Base-by-base conservation (phyloP, 2,888 invertebrate species). In the Subacronicta megacephala region DNA sequence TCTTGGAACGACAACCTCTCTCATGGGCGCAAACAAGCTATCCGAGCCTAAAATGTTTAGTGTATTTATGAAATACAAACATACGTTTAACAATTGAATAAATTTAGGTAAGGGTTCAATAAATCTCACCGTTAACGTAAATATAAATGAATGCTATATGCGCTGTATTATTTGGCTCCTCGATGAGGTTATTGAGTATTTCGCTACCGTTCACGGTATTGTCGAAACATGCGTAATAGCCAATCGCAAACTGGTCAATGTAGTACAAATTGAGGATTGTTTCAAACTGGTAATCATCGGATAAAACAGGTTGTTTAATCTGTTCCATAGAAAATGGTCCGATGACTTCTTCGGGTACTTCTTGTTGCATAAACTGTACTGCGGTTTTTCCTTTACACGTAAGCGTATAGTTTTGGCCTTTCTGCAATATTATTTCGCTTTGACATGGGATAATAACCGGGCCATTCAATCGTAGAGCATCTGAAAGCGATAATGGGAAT, bases 151-250 rank as follows among this genome's bases (percentile, higher is more conserved):
- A 93, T n/a, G 92, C 71, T 37, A 88, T 78, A 60, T 90, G 83
- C 47, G 82, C 83, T 12, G 84, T 88, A 63, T 92, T 87, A 59
- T 67, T 78, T 2, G 89, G 93, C 79, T 93, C 93, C 54, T 83
- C 85, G 18, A 77, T 69, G 37, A 93, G 70, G 50, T 86, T 79
- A 49, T 81, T 81, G 37, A 93, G 75, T 56, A 87, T 75, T 31
- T 78, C 75, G 16, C 68, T 71, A 50, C 80, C 76, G 62, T 94
- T 87, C 15, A 94, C 68, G 7, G 81, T 76, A 40, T 85, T 78
- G 72, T 95, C 94, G 46, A 92, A 88, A 76, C 95, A 96, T 62
- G 94, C 95, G 70, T 95, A 95, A 78, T 92, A 95, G 42, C 95
- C 95, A 51, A 95, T 95, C 47, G 94, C 85, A 16, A 85, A 85